phyloP scores from a whole-genome alignment of 2,888 invertebrate species.

The Lathronympha strigana region DNA sequence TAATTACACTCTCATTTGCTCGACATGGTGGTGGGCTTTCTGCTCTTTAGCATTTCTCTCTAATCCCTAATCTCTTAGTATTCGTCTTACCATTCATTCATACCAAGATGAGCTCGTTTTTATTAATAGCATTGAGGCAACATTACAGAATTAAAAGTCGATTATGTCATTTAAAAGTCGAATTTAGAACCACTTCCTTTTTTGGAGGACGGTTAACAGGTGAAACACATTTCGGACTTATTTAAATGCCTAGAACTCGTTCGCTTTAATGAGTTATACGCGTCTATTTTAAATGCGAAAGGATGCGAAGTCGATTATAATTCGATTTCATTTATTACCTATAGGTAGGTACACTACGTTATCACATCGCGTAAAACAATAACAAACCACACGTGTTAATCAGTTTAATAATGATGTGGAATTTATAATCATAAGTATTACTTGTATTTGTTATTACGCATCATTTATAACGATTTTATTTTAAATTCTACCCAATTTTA shows the following conservation, averaged over 20 bases:
- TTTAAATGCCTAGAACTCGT: slow-evolving; percentile 6
- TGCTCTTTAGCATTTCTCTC: too few relatives aligned
- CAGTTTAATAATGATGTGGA: slow-evolving; percentile 4
- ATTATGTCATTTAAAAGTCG: background rate
- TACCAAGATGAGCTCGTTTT: background rate
- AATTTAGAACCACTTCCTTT: background rate
- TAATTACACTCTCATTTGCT: too few relatives aligned
- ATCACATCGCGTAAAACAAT: background rate
- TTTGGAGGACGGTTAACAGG: background rate
- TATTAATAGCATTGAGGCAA: background rate
- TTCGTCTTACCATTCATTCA: too few relatives aligned
- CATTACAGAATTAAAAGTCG: background rate
- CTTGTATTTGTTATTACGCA: background rate
- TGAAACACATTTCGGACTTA: background rate
- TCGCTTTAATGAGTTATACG: slow-evolving; percentile 9
- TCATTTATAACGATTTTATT: too few relatives aligned
- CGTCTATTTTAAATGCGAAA: background rate
- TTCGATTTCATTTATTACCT: background rate
- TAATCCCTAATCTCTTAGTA: too few relatives aligned
- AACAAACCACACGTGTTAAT: background rate
- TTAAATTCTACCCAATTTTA: too few relatives aligned
- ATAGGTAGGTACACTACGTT: background rate
- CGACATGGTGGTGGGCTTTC: too few relatives aligned
- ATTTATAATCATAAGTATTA: background rate
- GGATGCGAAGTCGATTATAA: background rate